Percentiles rank a stretch among this genome's conserved stretches.
phyloP scores from a whole-genome alignment of 2,797 vertebrate genomes.

The Spheniscus humboldti region DNA sequence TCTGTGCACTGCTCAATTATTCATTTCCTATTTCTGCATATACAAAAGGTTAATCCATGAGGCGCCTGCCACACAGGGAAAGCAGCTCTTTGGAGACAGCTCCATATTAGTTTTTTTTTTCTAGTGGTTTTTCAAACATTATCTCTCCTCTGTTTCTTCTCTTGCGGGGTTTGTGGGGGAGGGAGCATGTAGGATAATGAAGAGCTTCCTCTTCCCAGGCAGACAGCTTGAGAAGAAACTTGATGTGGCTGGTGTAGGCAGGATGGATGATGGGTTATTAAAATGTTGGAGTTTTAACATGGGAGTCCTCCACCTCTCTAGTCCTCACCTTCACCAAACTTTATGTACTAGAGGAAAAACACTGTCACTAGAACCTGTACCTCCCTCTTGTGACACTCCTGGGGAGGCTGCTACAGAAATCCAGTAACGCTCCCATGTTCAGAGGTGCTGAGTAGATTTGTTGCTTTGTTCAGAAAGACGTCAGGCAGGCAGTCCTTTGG shows the following conservation, averaged over 20 bases:
- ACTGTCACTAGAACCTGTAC: not conserved
- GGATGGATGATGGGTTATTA: not conserved
- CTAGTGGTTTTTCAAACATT: constrained; percentile 25
- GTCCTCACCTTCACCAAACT: not conserved
- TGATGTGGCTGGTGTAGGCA: not conserved
- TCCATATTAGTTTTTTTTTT: not conserved
- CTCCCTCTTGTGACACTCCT: not conserved
- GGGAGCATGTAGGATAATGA: not conserved
- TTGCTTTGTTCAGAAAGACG: not conserved
- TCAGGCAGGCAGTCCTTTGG: not conserved
- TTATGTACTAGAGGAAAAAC: fast-evolving
- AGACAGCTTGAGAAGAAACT: not conserved
- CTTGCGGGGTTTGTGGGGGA: fast-evolving
- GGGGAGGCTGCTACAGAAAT: not conserved
- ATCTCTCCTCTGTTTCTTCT: constrained; percentile 44
- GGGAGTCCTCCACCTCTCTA: not conserved
- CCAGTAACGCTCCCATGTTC: fast-evolving
- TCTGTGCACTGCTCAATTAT: constrained; percentile 39
- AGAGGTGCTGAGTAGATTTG: not conserved
- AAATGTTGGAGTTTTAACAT: not conserved
- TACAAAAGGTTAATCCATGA: constrained; percentile 61
- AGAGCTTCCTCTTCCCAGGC: not conserved
- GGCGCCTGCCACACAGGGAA: constrained; percentile 41
- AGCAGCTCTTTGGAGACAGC: constrained; percentile 56
- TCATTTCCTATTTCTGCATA: constrained; percentile 51